Base-by-base conservation (phyloP, 2,113 vertebrate species). In the Apodemus sylvaticus region DNA sequence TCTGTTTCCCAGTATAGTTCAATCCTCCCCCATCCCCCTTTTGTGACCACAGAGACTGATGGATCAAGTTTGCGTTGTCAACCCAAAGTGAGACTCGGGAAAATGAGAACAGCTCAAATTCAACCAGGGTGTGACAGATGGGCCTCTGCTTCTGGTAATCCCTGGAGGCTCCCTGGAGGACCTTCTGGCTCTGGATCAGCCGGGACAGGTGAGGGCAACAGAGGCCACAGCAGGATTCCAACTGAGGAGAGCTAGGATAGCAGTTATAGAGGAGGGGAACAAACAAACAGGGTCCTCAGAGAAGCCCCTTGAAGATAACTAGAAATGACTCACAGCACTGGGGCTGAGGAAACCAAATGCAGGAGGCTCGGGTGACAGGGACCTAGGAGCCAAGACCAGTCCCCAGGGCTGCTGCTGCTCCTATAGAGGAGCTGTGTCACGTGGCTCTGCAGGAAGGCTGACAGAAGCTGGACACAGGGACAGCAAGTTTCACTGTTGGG, bases 221-320 rank as follows among this genome's bases (percentile, higher is more conserved):
- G 90, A 87, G 68, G 39, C 60, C 39, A 39, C 16, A 36, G 34
- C 86, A 94, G 45, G 34, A 89, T 88, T 85, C 97, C 86, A 68
- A 53, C 42, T 42, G 53, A 83, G 86, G 64, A 87, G 91, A 83
- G 86, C 39, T 90, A 79, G 39, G 48, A 16, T 1, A n/a, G 79
- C 78, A 55, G 70, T 87, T 81, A 58, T 3, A 45, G 12, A 5
- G 3, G 17, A 60, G 7, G 88, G 39, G 36, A 42, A 39, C 48
- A 53, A n/a, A 36, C 0, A 34, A 58, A 92, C 45, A 39, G 31
- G 14, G 20, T 48, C 64, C 53, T 74, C 55, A 73, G 58, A 74
- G 73, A 93, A 86, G 42, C 11, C 19, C 42, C 53, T 62, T n/a
- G 86, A 39, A 77, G 91, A 73, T 20, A 77, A n/a, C 26, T 7